Evolutionary conservation across 2,888 invertebrate genomes (phyloP), one percentile per base, ranked within the genome.

Genomic region (Lissocephala sabroskyi): DNA sequence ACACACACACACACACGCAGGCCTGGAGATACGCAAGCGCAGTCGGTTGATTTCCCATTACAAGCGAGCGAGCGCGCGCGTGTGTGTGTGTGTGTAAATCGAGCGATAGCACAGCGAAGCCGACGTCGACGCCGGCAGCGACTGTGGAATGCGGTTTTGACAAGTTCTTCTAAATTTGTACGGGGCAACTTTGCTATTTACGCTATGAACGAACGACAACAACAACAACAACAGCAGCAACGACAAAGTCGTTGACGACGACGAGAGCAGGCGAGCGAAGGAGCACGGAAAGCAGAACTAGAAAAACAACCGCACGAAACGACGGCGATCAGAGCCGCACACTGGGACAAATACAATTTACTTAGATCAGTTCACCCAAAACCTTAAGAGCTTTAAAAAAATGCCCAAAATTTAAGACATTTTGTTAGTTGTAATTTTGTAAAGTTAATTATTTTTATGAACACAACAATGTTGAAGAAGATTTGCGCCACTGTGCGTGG

Each of bases 101-200:
- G n/a, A n/a, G n/a, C n/a, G n/a, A n/a, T n/a, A n/a, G n/a, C 68
- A 57, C 61, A 58, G 77, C 57, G 30, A 18, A 13, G 28, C 3
- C 17, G 35, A 23, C 40, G 13, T 10, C 28, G 41, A 40, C 40
- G 35, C 44, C 44, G 23, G 61, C 77, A 54, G 76, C 47, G 62
- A 33, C 57, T 64, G 44, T 65, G 80, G 80, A 82, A 81, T 81
- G 80, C 67, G 82, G 80, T 82, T 81, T 81, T 82, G 80, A 81
- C 80, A 80, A 81, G 82, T 81, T 81, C 81, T 82, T 82, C 79
- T 81, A 82, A 80, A 82, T 77, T 77, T 79, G 80, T 80, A 70
- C 75, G 80, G 56, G 77, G 65, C 82, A 79, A 78, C 81, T 77
- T 79, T 74, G 79, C 74, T 74, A 74, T 74, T 74, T 79, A 78